Base-by-base conservation (phyloP, 2,888 invertebrate genomes). In the Argyra leucocephala region DNA sequence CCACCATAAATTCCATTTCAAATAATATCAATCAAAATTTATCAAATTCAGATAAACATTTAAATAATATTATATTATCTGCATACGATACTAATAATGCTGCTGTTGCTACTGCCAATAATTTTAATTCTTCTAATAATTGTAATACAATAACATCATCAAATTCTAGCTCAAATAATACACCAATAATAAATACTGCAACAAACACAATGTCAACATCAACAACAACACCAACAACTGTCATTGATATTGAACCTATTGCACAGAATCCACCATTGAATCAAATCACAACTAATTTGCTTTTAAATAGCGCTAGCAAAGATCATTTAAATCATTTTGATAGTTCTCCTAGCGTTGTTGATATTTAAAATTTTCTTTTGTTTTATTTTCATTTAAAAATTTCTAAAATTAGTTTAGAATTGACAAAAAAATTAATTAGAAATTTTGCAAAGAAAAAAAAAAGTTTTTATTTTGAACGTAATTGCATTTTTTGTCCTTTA, bases 281-380 rank as follows among this genome's bases (percentile, higher is more conserved):
- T 48, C 61, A 26, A 64, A 31, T 31, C 18, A 22, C 15, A 26
- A 26, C 12, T 59, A 59, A 59, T 59, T 24, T 59, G 23, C 12
- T 24, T 24, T 23, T 15, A 23, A 23, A 24, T 59, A 24, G 18
- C 6, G 23, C 12, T 59, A 6, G 1, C 9, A 22, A 22, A 59
- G 15, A 21, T 22, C 21, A 15, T 23, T 23, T 23, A 18, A 59
- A 59, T 59, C 23, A 59, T 59, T 59, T 59, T 36, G 61, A 65
- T 63, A 31, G 66, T 63, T 65, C 66, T 63, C 66, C 67, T 67
- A 67, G 66, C 65, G 67, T 67, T 65, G 59, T 69, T 67, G 62
- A 68, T 61, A 63, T 68, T 66, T 68, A 66, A 66, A 58, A 22
- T 48, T 48, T 48, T 48, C 18, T 48, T 48, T 48, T 6, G 15